Evolutionary conservation across 2,113 vertebrate genomes (phyloP), one percentile per base, ranked within the genome.

Genomic region (Rhipidura dahli): DNA sequence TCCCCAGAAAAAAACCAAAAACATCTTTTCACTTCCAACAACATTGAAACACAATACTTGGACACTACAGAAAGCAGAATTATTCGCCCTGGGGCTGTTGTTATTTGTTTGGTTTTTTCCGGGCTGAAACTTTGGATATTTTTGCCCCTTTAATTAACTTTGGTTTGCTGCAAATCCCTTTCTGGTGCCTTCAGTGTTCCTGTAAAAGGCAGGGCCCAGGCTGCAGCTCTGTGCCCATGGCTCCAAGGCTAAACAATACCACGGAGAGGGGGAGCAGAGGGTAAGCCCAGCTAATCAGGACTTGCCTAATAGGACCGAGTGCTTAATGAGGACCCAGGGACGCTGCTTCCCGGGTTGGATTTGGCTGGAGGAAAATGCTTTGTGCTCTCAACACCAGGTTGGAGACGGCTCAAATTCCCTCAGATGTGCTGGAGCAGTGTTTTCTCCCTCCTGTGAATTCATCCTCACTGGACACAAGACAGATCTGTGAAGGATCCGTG

Each of bases 301-400:
- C 80, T 92, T 51, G 83, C 53, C 37, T 80, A 94, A 91, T 68
- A 53, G 1, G 24, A 83, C 6, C 11, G 2, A 27, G 37, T 20
- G 68, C 83, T 94, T 94, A 93, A 96, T 37, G 85, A 93, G 95
- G 71, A 82, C 81, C 65, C 59, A 44, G 65, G 57, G 90, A 87
- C 83, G 59, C 35, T 17, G 49, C 45, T 95, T 81, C 65, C 61
- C 19, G 1, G 1, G 56, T 69, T 22, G 87, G 77, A 35, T 87
- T 84, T 81, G 87, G 60, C 81, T 33, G 87, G 56, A 78, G 68
- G 77, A 78, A 81, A 87, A 84, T 6, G 9, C 56, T 89, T 59
- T 65, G 72, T 93, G 77, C 51, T 78, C 60, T 70, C 60, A 6
- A 3, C n/a, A 31, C 22, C 70, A 12, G 63, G 28, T 69, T 69